Evolutionary conservation across 2,113 vertebrate species (phyloP).

Genomic region (Oxyura jamaicensis): DNA sequence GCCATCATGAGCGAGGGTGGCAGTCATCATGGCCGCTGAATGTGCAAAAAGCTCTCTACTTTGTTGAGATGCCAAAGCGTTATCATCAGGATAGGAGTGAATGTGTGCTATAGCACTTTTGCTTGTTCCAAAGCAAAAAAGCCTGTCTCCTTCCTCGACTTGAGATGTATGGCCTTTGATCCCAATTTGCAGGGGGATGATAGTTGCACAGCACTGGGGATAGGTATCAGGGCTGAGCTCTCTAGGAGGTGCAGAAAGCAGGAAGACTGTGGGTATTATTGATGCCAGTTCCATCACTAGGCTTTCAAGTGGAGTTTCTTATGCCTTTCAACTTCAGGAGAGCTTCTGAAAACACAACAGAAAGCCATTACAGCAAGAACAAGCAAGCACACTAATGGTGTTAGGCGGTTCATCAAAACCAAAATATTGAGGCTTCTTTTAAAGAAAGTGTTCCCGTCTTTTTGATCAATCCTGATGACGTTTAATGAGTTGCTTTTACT

Average conservation of each 20-base stretch:
- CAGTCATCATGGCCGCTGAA: neutral
- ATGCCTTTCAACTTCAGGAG: neutral
- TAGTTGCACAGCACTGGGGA: neutral
- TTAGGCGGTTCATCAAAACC: neutral
- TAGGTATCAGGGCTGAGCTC: neutral
- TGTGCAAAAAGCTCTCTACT: neutral
- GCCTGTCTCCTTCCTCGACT: neutral
- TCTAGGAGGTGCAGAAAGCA: conserved; percentile 22
- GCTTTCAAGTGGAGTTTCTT: conserved; percentile 44
- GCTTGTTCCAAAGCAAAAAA: neutral
- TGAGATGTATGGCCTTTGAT: neutral
- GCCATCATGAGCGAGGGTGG: neutral
- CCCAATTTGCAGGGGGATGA: neutral
- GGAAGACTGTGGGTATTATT: neutral
- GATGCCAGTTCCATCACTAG: neutral
- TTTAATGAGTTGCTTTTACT: neutral
- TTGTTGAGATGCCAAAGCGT: neutral
- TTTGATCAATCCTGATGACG: neutral
- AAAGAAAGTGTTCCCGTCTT: neutral
- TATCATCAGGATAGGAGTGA: neutral
- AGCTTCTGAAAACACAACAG: neutral
- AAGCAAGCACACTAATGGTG: conserved; percentile 30
- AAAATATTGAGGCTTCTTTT: neutral
- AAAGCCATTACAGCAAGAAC: conserved; percentile 36
- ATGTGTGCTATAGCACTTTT: neutral